Evolutionary conservation across 2,797 vertebrate genomes (phyloP).

Genomic region (Fringilla coelebs): DNA sequence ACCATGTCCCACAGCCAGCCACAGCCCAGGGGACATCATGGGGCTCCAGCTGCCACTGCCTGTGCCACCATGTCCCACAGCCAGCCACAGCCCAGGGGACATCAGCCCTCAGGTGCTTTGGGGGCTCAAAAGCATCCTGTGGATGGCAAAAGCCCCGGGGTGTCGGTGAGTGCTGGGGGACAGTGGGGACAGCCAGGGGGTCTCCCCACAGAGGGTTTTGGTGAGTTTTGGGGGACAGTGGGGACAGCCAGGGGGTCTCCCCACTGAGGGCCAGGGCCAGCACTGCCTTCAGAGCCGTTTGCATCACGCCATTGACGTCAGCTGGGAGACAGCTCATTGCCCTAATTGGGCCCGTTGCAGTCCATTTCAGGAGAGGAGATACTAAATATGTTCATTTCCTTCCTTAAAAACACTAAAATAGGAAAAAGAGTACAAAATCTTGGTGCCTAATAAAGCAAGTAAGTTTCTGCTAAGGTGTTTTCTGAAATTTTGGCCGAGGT

Average conservation of each 20-base stretch:
- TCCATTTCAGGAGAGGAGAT: not conserved
- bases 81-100: not conserved
- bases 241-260: not conserved
- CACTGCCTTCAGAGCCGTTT: fast-evolving
- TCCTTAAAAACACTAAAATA: not conserved
- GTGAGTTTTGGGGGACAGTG: not conserved
- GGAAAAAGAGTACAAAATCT: not conserved
- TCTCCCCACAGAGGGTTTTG: too few species aligned
- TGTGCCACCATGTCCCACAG: too few species aligned
- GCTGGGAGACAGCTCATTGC: not conserved
- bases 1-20: fast-evolving
- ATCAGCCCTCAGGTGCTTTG: not conserved
- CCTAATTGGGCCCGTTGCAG: not conserved
- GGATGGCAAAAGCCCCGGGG: fast-evolving
- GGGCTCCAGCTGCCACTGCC: not conserved
- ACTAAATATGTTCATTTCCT: not conserved
- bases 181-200: fast-evolving
- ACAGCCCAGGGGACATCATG: not conserved
- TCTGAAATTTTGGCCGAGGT: not conserved
- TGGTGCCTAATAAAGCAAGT: not conserved
- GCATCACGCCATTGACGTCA: fast-evolving
- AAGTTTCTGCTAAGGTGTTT: not conserved
- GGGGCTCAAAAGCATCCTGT: fast-evolving
- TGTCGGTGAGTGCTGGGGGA: fast-evolving
- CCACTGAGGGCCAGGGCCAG: fast-evolving